phyloP scores from a whole-genome alignment of 2,888 invertebrate genomes.

The Amphimallon solstitiale region DNA sequence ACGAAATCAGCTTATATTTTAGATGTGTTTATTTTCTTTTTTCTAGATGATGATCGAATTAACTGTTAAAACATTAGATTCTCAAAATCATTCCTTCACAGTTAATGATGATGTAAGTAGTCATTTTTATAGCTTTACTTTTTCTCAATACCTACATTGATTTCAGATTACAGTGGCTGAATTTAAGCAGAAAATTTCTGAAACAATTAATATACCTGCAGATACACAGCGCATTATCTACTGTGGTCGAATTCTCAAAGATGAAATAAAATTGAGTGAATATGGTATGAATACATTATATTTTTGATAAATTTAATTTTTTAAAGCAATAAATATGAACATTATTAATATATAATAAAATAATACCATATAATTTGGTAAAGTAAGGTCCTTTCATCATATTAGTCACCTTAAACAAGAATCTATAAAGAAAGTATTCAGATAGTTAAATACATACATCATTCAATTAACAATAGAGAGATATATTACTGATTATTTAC shows the following conservation, averaged over 20 bases:
- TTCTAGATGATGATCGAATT: constrained; percentile 76
- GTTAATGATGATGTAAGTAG: constrained; percentile 88
- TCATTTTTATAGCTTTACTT: constrained; percentile 63
- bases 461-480: no score
- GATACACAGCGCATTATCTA: constrained; percentile 91
- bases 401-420: no score
- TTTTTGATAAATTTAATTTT: no score
- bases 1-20: background rate
- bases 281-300: no score
- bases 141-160: background rate
- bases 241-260: constrained; percentile 91
- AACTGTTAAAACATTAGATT: constrained; percentile 90
- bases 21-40: background rate
- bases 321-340: no score
- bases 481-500: no score
- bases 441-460: no score
- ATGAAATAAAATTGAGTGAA: constrained; percentile 85
- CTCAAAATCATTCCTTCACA: constrained; percentile 82
- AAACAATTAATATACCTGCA: constrained; percentile 80
- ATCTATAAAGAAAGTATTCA: no score
- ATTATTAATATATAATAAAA: no score
- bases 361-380: no score
- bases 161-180: constrained; percentile 81
- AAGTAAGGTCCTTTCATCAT: no score
- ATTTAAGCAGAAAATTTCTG: constrained; percentile 82